A percentile compares a stretch with the other conserved stretches of the same genome.
Conservation (phyloP, 2,888 invertebrate genomes). For the Nymphalis polychloros region DNA sequence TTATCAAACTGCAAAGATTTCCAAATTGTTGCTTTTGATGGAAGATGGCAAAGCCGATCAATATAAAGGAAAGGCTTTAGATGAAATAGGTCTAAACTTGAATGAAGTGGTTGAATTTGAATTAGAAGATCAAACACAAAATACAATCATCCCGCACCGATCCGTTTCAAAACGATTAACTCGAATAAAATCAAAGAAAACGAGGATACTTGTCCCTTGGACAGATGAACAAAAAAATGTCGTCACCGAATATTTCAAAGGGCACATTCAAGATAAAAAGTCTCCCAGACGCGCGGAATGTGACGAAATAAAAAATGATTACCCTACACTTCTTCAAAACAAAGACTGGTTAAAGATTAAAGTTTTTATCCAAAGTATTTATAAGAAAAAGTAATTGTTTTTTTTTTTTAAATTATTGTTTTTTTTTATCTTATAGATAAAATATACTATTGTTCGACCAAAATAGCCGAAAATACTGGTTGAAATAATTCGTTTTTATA, state of each 20-base stretch:
- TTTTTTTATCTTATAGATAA: no score
- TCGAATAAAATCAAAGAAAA: not conserved
- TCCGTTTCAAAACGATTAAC: no score
- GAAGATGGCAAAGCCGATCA: not conserved
- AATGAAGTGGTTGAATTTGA: not conserved
- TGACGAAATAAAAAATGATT: not conserved
- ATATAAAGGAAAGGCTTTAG: not conserved
- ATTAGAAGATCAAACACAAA: no score
- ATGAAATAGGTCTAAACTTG: not conserved
- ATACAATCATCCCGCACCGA: no score
- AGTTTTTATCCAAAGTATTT: not conserved
- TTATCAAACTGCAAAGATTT: not conserved
- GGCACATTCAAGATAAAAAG: not conserved
- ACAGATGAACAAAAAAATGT: not conserved
- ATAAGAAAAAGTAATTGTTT: not conserved
- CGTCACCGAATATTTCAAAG: not conserved
- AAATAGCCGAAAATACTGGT: no score
- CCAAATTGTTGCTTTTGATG: not conserved
- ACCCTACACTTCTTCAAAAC: not conserved
- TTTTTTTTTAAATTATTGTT: not conserved
- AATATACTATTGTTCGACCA: no score
- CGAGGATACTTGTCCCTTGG: not conserved
- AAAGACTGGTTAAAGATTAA: slow-evolving; percentile 1
- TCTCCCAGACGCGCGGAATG: not conserved
- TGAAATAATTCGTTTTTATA: no score